These are phyloP conservation scores for Vollenhovia emeryi DNA, from an alignment of 1,140 invertebrate genomes.

Conservation along the genomic window DNA sequence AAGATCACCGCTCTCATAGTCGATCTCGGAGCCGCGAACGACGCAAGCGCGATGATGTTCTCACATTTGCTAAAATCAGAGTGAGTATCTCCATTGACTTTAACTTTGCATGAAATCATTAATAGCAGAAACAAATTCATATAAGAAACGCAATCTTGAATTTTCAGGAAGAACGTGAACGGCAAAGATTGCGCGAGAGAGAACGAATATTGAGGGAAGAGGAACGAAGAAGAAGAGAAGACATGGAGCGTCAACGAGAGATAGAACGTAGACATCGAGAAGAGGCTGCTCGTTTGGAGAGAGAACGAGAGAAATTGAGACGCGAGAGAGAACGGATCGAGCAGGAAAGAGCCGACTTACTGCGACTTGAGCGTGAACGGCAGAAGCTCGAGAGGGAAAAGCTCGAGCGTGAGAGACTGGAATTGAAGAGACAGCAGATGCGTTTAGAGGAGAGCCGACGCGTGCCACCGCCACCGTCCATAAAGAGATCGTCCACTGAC, in stretches of 20 bases:
- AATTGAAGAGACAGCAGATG: constrained; percentile 92
- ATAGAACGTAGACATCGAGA: constrained; percentile 92
- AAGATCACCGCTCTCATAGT: constrained; percentile 76
- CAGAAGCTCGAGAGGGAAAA: constrained; percentile 93
- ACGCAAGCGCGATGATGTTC: constrained; percentile 85
- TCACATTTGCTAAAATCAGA: constrained; percentile 89
- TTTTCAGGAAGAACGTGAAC: constrained; percentile 90
- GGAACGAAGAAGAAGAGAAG: constrained; percentile 90
- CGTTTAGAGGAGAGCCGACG: constrained; percentile 82
- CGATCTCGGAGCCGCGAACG: constrained; percentile 82
- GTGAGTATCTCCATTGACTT: constrained; percentile 79
- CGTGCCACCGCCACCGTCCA: constrained; percentile 80
- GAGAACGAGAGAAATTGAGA: constrained; percentile 91
- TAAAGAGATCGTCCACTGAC: constrained; percentile 80
- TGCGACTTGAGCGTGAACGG: constrained; percentile 92
- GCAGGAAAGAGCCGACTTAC: constrained; percentile 92
- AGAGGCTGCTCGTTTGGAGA: constrained; percentile 92
- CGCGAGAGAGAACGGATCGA: constrained; percentile 92
- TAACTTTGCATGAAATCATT: neutral
- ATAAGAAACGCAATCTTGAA: neutral
- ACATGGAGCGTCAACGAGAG: constrained; percentile 90
- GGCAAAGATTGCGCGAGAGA: constrained; percentile 91
- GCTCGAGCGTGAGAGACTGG: constrained; percentile 92
- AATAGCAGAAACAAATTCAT: neutral
- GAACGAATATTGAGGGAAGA: constrained; percentile 92